Conservation (phyloP, 2,888 invertebrate genomes). For the Scaptomyza parva region DNA sequence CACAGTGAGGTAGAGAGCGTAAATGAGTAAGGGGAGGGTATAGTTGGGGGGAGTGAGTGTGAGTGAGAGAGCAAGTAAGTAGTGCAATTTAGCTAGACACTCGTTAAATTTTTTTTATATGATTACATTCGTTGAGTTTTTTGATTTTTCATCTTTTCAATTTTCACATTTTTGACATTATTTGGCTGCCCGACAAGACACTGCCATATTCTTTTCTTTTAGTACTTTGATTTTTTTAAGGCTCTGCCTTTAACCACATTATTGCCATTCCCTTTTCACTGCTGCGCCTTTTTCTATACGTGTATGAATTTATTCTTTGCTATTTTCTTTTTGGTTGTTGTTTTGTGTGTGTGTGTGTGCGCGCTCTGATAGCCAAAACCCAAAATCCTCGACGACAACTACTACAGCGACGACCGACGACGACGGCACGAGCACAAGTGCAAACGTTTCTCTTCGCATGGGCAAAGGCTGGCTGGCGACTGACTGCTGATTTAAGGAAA, state of each 20-base stretch:
- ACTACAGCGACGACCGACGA: slow-evolving; percentile 42
- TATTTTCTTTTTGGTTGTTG: slow-evolving; percentile 30
- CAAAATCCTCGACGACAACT: slow-evolving; percentile 72
- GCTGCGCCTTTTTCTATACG: slow-evolving; percentile 59
- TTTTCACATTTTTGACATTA: slow-evolving; percentile 36
- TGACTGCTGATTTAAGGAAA: slow-evolving; percentile 66
- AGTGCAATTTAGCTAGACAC: slow-evolving; percentile 59
- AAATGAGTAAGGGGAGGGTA: slow-evolving; percentile 13
- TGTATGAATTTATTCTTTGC: slow-evolving; percentile 60
- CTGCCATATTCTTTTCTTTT: slow-evolving; percentile 38
- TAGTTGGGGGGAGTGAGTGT: slow-evolving; percentile 14
- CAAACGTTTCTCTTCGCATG: slow-evolving; percentile 73
- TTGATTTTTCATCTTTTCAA: slow-evolving; percentile 34
- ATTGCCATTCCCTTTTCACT: slow-evolving; percentile 54
- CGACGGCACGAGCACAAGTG: slow-evolving; percentile 59
- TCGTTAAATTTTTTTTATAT: slow-evolving; percentile 35
- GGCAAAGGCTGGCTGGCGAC: slow-evolving; percentile 69
- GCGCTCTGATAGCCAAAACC: slow-evolving; percentile 69
- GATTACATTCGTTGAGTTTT: slow-evolving; percentile 42
- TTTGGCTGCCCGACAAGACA: slow-evolving; percentile 28
- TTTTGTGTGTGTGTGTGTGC: slow-evolving; percentile 39
- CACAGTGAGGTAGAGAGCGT: slow-evolving; percentile 29
- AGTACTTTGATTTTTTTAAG: slow-evolving; percentile 7
- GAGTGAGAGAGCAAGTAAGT: slow-evolving; percentile 24
- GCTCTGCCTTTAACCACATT: slow-evolving; percentile 57